Evolutionary conservation across 2,797 vertebrate species (phyloP).

Genomic region (Gymnoscopelus braueri): DNA sequence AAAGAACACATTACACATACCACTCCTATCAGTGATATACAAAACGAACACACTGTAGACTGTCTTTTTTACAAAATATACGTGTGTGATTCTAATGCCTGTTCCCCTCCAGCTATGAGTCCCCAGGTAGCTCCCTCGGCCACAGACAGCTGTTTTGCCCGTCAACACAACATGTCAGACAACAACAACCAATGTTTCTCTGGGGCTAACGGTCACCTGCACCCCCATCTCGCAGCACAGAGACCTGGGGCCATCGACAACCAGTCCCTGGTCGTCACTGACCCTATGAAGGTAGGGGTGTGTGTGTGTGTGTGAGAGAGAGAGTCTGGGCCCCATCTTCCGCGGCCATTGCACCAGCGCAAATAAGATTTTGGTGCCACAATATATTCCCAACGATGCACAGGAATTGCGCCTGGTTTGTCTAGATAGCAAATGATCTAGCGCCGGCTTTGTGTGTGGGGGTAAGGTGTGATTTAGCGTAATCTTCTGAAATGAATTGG

Average conservation of each 20-base stretch:
- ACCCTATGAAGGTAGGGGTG: slow-evolving; percentile 88
- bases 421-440: no score
- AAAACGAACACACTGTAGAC: no score
- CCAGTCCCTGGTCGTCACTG: slow-evolving; percentile 92
- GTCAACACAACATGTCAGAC: slow-evolving; percentile 91
- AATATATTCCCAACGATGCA: no score
- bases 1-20: no score
- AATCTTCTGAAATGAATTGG: no score
- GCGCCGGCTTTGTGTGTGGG: no score
- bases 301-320: neutral
- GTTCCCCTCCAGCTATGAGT: slow-evolving; percentile 79
- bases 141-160: slow-evolving; percentile 90
- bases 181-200: slow-evolving; percentile 96
- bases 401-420: no score
- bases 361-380: no score
- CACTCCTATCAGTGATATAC: no score
- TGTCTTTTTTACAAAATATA: neutral
- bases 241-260: slow-evolving; percentile 98
- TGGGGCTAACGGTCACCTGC: slow-evolving; percentile 87
- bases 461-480: no score
- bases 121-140: slow-evolving; percentile 84
- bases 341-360: no score
- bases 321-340: no score
- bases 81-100: neutral
- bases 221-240: slow-evolving; percentile 88